A percentile compares a stretch with the other conserved stretches of the same genome.
phyloP scores from a whole-genome alignment of 2,797 vertebrate genomes.

The Crenuchus spilurus region DNA sequence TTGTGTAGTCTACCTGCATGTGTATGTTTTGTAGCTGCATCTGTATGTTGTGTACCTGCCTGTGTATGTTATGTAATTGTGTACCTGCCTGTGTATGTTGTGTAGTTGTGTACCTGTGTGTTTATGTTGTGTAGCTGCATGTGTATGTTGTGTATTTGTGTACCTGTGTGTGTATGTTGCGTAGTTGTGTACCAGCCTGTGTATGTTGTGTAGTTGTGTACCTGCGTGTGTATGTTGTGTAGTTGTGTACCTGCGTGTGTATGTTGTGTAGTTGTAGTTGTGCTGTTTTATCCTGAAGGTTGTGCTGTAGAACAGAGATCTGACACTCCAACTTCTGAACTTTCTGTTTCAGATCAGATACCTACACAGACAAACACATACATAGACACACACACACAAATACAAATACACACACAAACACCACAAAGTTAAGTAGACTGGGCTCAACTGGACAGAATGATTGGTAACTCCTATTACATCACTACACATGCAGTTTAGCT shows the following conservation, averaged over 20 bases:
- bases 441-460: too few relatives aligned
- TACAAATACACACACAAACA: too few relatives aligned
- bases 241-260: slow-evolving; percentile 83
- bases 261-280: slow-evolving; percentile 83
- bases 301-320: slow-evolving; percentile 75
- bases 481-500: too few relatives aligned
- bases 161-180: slow-evolving; percentile 82
- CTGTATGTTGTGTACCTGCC: slow-evolving; percentile 85
- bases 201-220: too few relatives aligned
- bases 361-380: slow-evolving; percentile 24
- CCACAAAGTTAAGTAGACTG: too few relatives aligned
- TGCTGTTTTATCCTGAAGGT: slow-evolving; percentile 81
- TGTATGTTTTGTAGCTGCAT: slow-evolving; percentile 81
- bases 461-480: too few relatives aligned
- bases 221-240: slow-evolving; percentile 81
- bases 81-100: slow-evolving; percentile 81
- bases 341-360: slow-evolving; percentile 67
- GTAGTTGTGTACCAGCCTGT: too few relatives aligned
- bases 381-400: slow-evolving; percentile 22
- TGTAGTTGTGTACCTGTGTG: too few relatives aligned
- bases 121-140: too few relatives aligned
- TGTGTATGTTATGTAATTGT: slow-evolving; percentile 80
- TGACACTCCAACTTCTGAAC: slow-evolving; percentile 74
- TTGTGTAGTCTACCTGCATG: slow-evolving; percentile 84
- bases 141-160: too few relatives aligned